Evolutionary conservation across 2,797 vertebrate species (phyloP), one percentile per base, ranked within the genome.

Genomic region (Carapus acus): DNA sequence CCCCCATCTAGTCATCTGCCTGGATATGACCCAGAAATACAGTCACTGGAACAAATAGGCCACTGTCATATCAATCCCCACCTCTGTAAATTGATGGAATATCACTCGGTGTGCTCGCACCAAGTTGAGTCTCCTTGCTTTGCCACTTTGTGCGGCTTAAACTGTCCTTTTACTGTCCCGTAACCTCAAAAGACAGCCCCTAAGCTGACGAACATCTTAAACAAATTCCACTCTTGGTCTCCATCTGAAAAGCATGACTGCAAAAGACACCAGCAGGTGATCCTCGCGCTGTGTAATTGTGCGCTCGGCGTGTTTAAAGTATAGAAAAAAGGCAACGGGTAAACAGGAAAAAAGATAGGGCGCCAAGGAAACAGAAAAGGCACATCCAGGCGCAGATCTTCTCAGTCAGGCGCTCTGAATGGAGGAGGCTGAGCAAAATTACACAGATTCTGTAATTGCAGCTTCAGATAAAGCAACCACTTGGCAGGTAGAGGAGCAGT

Each of bases 21-120:
- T 81, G 79, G 81, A 83, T 81, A 72, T 83, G 83, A 86, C 81
- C 81, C 79, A 75, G 82, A 88, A 86, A 83, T 80, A 84, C 80
- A 85, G 72, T 80, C 77, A 80, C 71, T 77, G 83, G 80, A 85
- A 84, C 80, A 87, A 85, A 85, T 85, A 81, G 79, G 83, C 63
- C 74, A 69, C 78, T 73, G 82, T 78, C 82, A 76, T 71, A 74
- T 83, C 85, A 82, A 84, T 83, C 83, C 79, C 71, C 77, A 82
- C 82, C 80, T 81, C 83, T 80, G 76, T 62, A 80, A 80, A 83
- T 71, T 71, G 79, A 85, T 74, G 78, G 74, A 77, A 79, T 67
- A 69, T 82, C 67, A 84, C 79, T 82, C 76, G 67, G 78, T 76
- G 76, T 22, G 41, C 81, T 75, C 66, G 52, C 57, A 45, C 64